These are phyloP conservation scores for Nannoperca obscura DNA, from an alignment of 2,797 vertebrate species.

Conservation along the genomic window DNA sequence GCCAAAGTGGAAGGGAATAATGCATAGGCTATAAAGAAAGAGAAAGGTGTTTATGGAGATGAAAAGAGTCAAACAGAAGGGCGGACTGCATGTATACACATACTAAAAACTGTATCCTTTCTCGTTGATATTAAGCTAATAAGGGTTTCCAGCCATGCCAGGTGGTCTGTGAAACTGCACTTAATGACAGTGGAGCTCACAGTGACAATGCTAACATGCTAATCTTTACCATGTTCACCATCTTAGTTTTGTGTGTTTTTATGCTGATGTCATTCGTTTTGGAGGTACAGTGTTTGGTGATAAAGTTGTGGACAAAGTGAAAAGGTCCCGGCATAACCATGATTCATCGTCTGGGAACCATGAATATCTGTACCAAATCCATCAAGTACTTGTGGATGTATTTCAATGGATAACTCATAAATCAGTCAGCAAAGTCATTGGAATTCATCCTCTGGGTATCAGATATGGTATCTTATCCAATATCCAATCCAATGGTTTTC, in stretches of 20 bases:
- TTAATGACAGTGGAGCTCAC: too few species aligned
- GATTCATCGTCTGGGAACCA: not conserved
- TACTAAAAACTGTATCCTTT: not conserved
- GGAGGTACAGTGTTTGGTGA: too few species aligned
- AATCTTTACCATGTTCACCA: not conserved
- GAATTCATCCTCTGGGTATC: too few species aligned
- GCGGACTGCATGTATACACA: not conserved
- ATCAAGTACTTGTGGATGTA: not conserved
- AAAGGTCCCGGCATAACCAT: not conserved
- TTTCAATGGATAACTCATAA: not conserved
- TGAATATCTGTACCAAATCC: not conserved
- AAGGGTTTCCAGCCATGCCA: too few species aligned
- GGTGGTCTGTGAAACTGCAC: too few species aligned
- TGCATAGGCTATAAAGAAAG: not conserved
- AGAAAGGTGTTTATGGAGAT: conserved; percentile 1
- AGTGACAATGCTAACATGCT: too few species aligned
- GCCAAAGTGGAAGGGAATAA: not conserved
- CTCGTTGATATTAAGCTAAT: not conserved
- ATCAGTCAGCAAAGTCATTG: too few species aligned
- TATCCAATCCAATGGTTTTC: too few species aligned
- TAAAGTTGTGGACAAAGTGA: not conserved
- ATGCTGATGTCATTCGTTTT: too few species aligned
- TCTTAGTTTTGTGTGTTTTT: too few species aligned
- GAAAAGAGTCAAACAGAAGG: not conserved
- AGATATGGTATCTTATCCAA: too few species aligned